Conservation (phyloP, 2,113 vertebrate species). For the Tyto alba region DNA sequence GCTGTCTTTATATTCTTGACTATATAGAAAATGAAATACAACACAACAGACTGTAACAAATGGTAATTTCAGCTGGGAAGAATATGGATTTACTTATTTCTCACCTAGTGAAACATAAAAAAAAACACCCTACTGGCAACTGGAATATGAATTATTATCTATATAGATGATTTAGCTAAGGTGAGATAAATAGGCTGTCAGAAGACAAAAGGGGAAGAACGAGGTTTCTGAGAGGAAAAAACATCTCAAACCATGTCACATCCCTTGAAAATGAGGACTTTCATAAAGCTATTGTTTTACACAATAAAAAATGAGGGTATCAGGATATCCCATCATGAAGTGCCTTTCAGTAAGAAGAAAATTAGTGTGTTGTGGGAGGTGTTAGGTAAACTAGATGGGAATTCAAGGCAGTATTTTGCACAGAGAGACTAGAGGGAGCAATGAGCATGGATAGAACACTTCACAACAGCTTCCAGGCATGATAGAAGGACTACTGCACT, state of each 20-base stretch:
- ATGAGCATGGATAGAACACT: not conserved
- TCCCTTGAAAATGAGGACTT: not conserved
- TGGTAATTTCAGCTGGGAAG: not conserved
- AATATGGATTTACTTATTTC: conserved; percentile 9
- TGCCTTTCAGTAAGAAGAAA: not conserved
- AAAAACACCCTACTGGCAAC: not conserved
- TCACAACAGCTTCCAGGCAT: not conserved
- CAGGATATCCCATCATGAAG: not conserved
- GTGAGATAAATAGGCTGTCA: conserved; percentile 24
- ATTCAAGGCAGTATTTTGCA: not conserved
- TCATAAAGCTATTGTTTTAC: not conserved
- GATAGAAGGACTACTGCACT: not conserved
- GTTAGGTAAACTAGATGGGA: not conserved
- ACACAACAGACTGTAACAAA: not conserved
- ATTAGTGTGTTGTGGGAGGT: not conserved
- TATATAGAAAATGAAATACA: not conserved
- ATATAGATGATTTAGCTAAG: conserved; percentile 13
- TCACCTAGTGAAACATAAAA: conserved; percentile 21
- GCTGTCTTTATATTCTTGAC: not conserved
- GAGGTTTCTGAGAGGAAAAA: not conserved
- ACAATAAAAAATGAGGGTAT: not conserved
- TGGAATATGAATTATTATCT: conserved; percentile 8
- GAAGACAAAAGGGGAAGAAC: not conserved
- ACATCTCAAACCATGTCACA: not conserved
- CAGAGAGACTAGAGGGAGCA: not conserved